Evolutionary conservation across 1,140 invertebrate genomes (phyloP).

Genomic region (Bombyx mori): ASM3026992v2 NC_085123.1:7004001-7004500

Average conservation of each 20-base stretch:
- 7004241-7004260: conserved; percentile 53
- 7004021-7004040: no score
- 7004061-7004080: no score
- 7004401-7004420: conserved; percentile 86
- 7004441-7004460: conserved; percentile 90
- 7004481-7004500: conserved; percentile 71
- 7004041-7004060: no score
- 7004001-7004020: no score
- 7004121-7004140: no score
- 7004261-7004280: conserved; percentile 20
- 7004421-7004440: conserved; percentile 90
- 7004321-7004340: neutral
- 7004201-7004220: conserved; percentile 4
- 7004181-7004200: conserved; percentile 17
- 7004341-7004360: neutral
- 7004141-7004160: conserved; percentile 10
- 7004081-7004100: no score
- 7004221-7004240: conserved; percentile 35
- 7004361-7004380: conserved; percentile 25
- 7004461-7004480: conserved; percentile 90
- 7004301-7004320: no score
- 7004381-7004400: conserved; percentile 13
- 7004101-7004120: no score
- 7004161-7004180: conserved; percentile 24
- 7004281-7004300: conserved; percentile 6